Conservation (phyloP, 2,888 invertebrate species). For the Pomacea canaliculata region DNA sequence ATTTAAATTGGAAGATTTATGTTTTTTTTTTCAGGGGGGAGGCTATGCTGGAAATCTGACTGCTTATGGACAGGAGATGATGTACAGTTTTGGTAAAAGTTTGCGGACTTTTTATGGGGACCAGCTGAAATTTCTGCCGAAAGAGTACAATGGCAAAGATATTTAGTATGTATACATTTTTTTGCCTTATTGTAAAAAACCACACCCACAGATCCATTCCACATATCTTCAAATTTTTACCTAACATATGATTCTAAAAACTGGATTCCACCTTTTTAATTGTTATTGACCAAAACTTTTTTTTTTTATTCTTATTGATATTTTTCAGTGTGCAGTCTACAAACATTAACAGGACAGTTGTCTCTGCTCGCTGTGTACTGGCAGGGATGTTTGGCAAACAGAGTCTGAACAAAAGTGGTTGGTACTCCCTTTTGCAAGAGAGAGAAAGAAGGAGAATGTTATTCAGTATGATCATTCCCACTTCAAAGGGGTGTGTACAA, state of each 20-base stretch:
- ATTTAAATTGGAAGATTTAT: constrained; percentile 1
- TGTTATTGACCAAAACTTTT: no score
- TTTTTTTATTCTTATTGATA: no score
- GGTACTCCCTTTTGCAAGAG: background rate
- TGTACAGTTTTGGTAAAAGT: constrained; percentile 52
- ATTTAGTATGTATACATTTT: constrained; percentile 42
- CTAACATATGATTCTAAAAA: background rate
- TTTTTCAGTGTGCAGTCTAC: constrained; percentile 58
- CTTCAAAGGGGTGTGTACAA: no score
- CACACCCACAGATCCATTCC: background rate
- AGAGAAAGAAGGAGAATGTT: no score
- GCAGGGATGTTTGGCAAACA: constrained; percentile 58
- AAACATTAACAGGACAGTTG: constrained; percentile 61
- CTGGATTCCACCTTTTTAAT: no score
- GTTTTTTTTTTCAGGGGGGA: constrained; percentile 36
- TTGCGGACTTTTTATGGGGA: constrained; percentile 52
- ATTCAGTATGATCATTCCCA: no score
- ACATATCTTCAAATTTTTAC: background rate
- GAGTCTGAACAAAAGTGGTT: constrained; percentile 35
- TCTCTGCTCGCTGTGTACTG: constrained; percentile 59
- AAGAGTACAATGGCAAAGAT: constrained; percentile 37
- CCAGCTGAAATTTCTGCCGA: constrained; percentile 36
- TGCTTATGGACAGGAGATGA: constrained; percentile 57
- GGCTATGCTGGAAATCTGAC: constrained; percentile 55
- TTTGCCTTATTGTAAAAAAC: background rate